phyloP scores from a whole-genome alignment of 2,888 invertebrate genomes.

The Abrostola tripartita region DNA sequence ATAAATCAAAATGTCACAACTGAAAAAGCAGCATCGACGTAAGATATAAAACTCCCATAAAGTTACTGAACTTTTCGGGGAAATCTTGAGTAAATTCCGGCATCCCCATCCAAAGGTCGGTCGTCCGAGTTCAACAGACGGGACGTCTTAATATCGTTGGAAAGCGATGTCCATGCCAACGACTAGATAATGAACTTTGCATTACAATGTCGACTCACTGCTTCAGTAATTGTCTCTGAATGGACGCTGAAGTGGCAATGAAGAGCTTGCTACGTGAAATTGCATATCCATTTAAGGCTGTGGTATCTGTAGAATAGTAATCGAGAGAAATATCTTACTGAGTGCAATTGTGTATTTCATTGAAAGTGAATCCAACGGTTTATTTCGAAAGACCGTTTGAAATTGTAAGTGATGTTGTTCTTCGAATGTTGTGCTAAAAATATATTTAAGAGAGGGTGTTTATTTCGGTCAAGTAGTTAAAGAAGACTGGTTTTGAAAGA shows the following conservation, averaged over 20 bases:
- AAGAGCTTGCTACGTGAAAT: not conserved
- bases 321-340: not conserved
- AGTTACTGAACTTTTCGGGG: constrained; percentile 22
- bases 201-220: constrained; percentile 9
- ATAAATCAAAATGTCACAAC: too few species aligned
- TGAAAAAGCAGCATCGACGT: too few species aligned
- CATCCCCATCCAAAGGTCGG: constrained; percentile 16
- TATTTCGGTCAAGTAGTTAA: too few species aligned
- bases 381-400: too few species aligned
- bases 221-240: constrained; percentile 9
- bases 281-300: not conserved
- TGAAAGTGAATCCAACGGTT: too few species aligned
- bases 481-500: too few species aligned
- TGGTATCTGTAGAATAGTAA: constrained; percentile 2
- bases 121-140: constrained; percentile 6
- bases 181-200: constrained; percentile 14
- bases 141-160: constrained; percentile 22
- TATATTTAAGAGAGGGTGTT: too few species aligned
- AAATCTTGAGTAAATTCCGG: constrained; percentile 10
- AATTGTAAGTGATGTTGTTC: too few species aligned
- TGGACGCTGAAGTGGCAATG: not conserved
- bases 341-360: not conserved
- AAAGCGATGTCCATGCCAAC: constrained; percentile 18
- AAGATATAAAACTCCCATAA: constrained; percentile 12
- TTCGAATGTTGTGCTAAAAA: too few species aligned